Evolutionary conservation across 2,797 vertebrate genomes (phyloP), one percentile per base, ranked within the genome.

Genomic region (Eospalax fontanierii): DNA sequence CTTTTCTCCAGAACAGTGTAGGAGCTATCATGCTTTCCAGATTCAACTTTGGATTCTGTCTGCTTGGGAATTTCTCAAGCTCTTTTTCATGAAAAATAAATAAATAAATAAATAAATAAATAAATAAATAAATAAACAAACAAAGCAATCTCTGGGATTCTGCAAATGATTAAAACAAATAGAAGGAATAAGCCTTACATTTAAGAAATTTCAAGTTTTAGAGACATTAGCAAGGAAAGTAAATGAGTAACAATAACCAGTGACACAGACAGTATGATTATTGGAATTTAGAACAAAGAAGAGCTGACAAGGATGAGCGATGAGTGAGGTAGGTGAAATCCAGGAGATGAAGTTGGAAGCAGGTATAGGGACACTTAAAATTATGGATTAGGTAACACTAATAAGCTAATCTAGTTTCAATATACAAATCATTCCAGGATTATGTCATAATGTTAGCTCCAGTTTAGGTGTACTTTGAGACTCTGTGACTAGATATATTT

Each of bases 41-140:
- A 19, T 68, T 95, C 9, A 87, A 5, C 15, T 90, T 40, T 68
- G 71, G 1, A 35, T 88, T 95, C 93, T 86, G 26, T 65, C 22
- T 81, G 81, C 57, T 22, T 93, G 18, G 26, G 74, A 86, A 86
- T 84, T 90, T 80, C 28, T 30, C 16, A 22, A 87, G 50, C 4
- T 86, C 18, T 18, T 85, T 91, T 90, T 46, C 70, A n/a, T 70
- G 50, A 14, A 59, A n/a, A n/a, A n/a, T n/a, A n/a, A n/a, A n/a
- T n/a, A n/a, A n/a, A n/a, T n/a, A n/a, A n/a, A n/a, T n/a, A n/a
- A n/a, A n/a, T n/a, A n/a, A n/a, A n/a, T n/a, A n/a, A n/a, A n/a
- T n/a, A n/a, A n/a, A n/a, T n/a, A n/a, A n/a, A n/a, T n/a, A n/a
- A n/a, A n/a, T n/a, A n/a, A n/a, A n/a, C n/a, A n/a, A n/a, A n/a